Evolutionary conservation across 1,140 invertebrate species (phyloP), one percentile per base, ranked within the genome.

Genomic region (Acyrthosiphon pisum): DNA sequence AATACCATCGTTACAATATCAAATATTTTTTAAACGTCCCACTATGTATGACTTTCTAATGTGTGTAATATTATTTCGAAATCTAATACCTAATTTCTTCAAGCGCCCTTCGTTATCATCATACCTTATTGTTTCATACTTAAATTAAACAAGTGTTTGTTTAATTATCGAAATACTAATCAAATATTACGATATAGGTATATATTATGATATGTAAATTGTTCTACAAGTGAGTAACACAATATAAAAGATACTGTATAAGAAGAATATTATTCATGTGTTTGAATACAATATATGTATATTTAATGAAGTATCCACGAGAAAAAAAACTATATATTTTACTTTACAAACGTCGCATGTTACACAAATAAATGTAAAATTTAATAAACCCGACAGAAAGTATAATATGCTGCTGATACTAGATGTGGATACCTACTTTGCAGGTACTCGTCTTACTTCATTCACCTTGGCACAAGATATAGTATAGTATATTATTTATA

Each of bases 21-120:
- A 76, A 76, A 76, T 84, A 84, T 84, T 37, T 46, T 87, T n/a
- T 18, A 87, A 87, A 88, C 37, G 86, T 88, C 35, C 46, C 30
- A 88, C 7, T 35, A 76, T 76, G 18, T 20, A 76, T 76, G 30
- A 48, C 86, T 88, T 88, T 88, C 86, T 88, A 48, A 50, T 48
- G 30, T 88, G 30, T 50, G 46, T 50, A 88, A 88, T 88, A 88
- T 48, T 88, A 30, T 88, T 88, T 48, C 18, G 86, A 88, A 88
- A 88, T 50, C 86, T 48, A 48, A 48, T 35, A 76, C 30, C 60
- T n/a, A 46, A 50, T 88, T 35, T 48, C 35, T 7, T 88, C 46
- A 46, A 88, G 14, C 86, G n/a, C 26, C 41, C 84, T 87, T 87
- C 86, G 30, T 48, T 88, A 84, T 44, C 35, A n/a, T n/a, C 35